phyloP scores from a whole-genome alignment of 2,888 invertebrate genomes.

The Sminthurinus aureus region DNA sequence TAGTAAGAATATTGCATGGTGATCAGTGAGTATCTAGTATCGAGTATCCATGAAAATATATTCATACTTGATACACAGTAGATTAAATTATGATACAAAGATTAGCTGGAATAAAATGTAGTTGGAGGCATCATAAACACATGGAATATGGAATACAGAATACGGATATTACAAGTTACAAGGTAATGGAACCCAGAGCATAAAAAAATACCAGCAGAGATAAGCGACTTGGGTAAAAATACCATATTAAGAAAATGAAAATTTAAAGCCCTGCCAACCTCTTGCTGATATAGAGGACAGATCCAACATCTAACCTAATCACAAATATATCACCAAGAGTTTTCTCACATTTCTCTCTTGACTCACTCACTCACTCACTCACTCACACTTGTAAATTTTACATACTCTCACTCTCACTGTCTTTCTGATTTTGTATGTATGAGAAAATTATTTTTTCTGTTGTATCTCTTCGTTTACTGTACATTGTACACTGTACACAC shows the following conservation, averaged over 20 bases:
- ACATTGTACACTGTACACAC: too few species aligned
- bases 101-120: not conserved
- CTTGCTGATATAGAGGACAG: slow-evolving; percentile 4
- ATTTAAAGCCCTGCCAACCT: slow-evolving; percentile 27
- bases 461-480: not conserved
- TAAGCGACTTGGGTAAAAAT: not conserved
- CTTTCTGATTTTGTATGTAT: too few species aligned
- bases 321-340: slow-evolving; percentile 35
- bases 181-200: not conserved
- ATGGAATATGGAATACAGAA: too few species aligned
- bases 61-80: not conserved
- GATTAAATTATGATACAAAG: not conserved
- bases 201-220: not conserved
- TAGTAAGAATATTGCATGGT: too few species aligned
- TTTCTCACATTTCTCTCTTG: not conserved
- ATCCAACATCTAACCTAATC: slow-evolving; percentile 22
- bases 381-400: too few species aligned
- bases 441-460: not conserved
- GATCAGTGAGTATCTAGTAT: not conserved
- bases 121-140: not conserved
- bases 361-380: slow-evolving; percentile 1
- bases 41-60: too few species aligned
- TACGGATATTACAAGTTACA: not conserved
- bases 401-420: too few species aligned
- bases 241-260: slow-evolving; percentile 30